phyloP scores from a whole-genome alignment of 2,888 invertebrate species.

The Drosophila setosimentum region DNA sequence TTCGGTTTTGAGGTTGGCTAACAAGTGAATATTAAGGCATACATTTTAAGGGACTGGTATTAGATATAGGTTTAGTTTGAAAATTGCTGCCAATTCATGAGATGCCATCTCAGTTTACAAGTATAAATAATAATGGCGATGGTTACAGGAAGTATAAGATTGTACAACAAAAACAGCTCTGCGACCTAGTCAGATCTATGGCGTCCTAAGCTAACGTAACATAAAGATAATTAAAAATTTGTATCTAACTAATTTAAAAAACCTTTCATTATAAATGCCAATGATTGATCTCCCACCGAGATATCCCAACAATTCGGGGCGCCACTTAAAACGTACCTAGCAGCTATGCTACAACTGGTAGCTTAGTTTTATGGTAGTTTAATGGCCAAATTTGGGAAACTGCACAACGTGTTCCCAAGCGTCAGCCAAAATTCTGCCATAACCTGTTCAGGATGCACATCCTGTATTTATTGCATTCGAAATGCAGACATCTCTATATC shows the following conservation, averaged over 20 bases:
- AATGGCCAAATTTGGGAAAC: slow-evolving; percentile 48
- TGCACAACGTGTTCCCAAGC: slow-evolving; percentile 55
- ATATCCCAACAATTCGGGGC: slow-evolving; percentile 21
- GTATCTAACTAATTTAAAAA: background rate
- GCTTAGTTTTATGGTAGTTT: slow-evolving; percentile 46
- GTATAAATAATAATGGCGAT: background rate
- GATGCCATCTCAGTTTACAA: slow-evolving; percentile 11
- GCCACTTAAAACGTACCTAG: slow-evolving; percentile 28
- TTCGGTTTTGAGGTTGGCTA: slow-evolving; percentile 60
- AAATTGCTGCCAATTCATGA: slow-evolving; percentile 19
- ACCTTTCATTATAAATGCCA: slow-evolving; percentile 38
- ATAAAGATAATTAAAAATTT: background rate
- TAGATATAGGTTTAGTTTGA: slow-evolving; percentile 8
- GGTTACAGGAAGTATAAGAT: background rate
- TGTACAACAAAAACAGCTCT: no score
- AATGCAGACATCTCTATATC: slow-evolving; percentile 36
- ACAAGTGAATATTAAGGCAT: slow-evolving; percentile 16
- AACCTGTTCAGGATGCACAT: slow-evolving; percentile 23
- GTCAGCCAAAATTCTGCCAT: slow-evolving; percentile 42
- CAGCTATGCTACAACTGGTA: background rate
- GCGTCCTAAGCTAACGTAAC: background rate
- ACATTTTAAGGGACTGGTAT: background rate
- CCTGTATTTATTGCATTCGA: slow-evolving; percentile 38
- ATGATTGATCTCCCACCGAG: slow-evolving; percentile 35
- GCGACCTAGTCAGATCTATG: background rate